Conservation (phyloP, 2,113 vertebrate genomes). For the Equus quagga region DNA sequence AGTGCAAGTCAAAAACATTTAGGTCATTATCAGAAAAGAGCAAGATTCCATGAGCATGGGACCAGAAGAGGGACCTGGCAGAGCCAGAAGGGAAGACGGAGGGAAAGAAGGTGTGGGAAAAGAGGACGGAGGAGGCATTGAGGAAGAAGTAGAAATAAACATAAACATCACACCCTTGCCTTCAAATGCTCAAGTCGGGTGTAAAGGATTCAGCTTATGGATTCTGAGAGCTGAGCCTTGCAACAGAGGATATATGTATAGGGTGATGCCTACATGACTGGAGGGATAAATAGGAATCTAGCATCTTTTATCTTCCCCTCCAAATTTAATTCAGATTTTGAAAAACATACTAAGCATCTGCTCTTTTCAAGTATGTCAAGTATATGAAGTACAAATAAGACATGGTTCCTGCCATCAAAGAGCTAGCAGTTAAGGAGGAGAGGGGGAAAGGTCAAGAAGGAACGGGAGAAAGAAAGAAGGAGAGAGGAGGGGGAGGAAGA, state of each 20-base stretch:
- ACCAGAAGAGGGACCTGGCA: background rate
- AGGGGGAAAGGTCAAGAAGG: background rate
- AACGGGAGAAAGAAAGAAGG: background rate
- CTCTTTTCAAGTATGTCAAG: background rate
- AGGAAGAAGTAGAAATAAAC: background rate
- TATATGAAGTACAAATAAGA: background rate
- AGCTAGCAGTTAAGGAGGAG: background rate
- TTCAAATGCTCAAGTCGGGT: background rate
- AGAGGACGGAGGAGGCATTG: background rate
- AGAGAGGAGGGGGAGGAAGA: rapidly evolving
- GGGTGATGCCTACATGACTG: background rate
- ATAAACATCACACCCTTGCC: background rate
- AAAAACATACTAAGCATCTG: background rate
- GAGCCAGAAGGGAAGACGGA: background rate
- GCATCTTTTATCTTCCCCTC: background rate
- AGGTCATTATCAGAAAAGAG: background rate
- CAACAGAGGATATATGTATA: background rate
- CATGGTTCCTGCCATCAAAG: background rate
- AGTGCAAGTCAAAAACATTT: background rate
- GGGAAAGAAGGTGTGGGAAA: background rate
- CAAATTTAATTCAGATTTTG: background rate
- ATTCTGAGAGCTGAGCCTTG: background rate
- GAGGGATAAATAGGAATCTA: background rate
- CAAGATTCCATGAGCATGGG: background rate
- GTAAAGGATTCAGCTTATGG: background rate